These are phyloP conservation scores for Dysdera silvatica DNA, from an alignment of 1,140 invertebrate genomes.

Conservation along the genomic window DNA sequence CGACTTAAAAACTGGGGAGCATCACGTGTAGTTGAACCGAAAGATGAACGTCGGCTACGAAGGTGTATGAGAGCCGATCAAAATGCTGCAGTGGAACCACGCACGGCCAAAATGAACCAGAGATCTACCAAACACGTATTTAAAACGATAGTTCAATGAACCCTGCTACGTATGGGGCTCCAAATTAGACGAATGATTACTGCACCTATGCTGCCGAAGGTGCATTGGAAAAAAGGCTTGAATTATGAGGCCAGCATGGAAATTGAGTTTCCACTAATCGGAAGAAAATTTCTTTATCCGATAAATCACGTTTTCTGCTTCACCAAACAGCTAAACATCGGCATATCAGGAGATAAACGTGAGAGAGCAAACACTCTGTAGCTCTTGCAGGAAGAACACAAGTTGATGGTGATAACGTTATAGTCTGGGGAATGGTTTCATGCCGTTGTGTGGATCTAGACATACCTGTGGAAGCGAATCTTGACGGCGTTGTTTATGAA, in stretches of 20 bases:
- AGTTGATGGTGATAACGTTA: not conserved
- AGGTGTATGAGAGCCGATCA: no score
- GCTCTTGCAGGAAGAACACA: not conserved
- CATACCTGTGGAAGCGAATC: not conserved
- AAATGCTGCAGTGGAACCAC: no score
- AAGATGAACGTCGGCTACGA: no score
- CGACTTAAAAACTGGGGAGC: no score
- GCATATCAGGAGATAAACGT: not conserved
- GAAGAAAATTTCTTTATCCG: not conserved
- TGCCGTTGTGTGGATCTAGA: not conserved
- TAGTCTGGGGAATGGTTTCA: not conserved
- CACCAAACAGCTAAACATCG: not conserved
- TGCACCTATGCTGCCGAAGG: no score
- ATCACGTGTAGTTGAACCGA: no score
- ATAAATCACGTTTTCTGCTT: constrained; percentile 1
- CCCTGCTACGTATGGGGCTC: no score
- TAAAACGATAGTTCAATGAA: no score
- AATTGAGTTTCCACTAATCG: not conserved
- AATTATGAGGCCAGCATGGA: not conserved
- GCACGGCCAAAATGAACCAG: no score
- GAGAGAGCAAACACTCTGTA: not conserved
- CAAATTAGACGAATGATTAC: no score
- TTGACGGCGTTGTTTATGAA: not conserved
- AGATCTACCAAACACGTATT: no score
- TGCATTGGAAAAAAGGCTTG: no score